Base-by-base conservation (phyloP, 2,113 vertebrate species). In the Ptychochromis oligacanthus region DNA sequence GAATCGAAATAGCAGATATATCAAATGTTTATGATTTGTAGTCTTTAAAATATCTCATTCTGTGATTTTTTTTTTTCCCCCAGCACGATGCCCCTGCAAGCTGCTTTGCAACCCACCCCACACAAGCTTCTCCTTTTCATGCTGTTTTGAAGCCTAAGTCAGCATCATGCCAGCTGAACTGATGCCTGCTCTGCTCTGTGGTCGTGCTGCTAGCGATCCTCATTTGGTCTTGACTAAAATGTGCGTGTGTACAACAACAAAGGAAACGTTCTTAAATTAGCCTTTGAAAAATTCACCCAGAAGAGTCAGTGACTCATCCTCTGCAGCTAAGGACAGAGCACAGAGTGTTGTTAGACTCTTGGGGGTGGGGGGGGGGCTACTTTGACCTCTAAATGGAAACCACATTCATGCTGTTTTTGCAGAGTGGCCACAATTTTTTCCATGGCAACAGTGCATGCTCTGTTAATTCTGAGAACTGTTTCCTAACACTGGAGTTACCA, bases 381-480 rank as follows among this genome's bases (percentile, higher is more conserved):
- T 59, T 9, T 67, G 72, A 46, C 54, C 74, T 87, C 49, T 36
- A 81, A 83, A 78, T 86, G 67, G 34, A 92, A 88, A 91, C 76
- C 90, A 83, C 84, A 90, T 67, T 89, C 26, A 64, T 46, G 13
- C 77, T 15, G 67, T 81, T 24, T 31, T 54, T 76, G 65, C 54
- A 40, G 82, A 83, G 40, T 76, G 36, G 52, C 67, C 79, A 62
- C 79, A 54, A 89, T 79, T 80, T 9, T 89, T 92, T 92, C 87
- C 92, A 80, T 82, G 74, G 88, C 65, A 90, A 89, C 88, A 90
- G 88, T 60, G 40, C 77, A 61, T 75, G 24, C 77, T 61, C 77
- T 90, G 87, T 90, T 82, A 82, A 57, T 77, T 87, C 31, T 31
- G 43, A 76, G 49, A 49, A 65, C 56, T 55, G 61, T 74, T 84